These are phyloP conservation scores for Aspidiotus rigidus DNA, from an alignment of 2,888 invertebrate species.

Conservation along the genomic window DNA sequence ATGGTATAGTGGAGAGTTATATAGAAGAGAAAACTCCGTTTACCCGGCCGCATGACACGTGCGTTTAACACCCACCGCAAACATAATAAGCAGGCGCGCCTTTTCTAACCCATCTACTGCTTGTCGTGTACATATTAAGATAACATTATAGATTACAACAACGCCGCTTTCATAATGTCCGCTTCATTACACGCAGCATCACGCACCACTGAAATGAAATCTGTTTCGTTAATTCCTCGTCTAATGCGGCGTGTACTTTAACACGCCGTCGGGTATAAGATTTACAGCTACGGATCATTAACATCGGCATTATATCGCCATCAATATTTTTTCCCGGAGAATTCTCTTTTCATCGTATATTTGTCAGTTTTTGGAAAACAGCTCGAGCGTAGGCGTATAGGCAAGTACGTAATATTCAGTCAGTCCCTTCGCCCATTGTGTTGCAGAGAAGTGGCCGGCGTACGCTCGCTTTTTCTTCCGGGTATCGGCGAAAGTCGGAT, in stretches of 20 bases:
- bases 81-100: slow-evolving; percentile 33
- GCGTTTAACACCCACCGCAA: slow-evolving; percentile 33
- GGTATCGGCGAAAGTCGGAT: too few species aligned
- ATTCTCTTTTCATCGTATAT: not conserved
- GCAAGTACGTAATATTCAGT: too few species aligned
- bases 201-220: slow-evolving; percentile 27
- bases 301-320: slow-evolving; percentile 6
- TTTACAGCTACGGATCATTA: slow-evolving; percentile 13
- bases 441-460: too few species aligned
- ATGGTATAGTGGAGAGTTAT: not conserved
- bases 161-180: slow-evolving; percentile 31
- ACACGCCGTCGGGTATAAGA: not conserved
- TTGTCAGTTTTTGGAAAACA: not conserved
- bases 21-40: slow-evolving; percentile 20
- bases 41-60: slow-evolving; percentile 31
- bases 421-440: too few species aligned
- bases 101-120: slow-evolving; percentile 4
- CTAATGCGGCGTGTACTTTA: slow-evolving; percentile 2
- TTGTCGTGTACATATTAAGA: slow-evolving; percentile 33
- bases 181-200: slow-evolving; percentile 32
- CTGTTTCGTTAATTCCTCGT: slow-evolving; percentile 27
- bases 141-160: slow-evolving; percentile 33
- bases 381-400: too few species aligned
- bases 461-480: too few species aligned
- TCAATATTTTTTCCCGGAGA: not conserved